Evolutionary conservation across 2,113 vertebrate species (phyloP), one percentile per base, ranked within the genome.

Genomic region (Cyphomyrus discorhynchus): DNA sequence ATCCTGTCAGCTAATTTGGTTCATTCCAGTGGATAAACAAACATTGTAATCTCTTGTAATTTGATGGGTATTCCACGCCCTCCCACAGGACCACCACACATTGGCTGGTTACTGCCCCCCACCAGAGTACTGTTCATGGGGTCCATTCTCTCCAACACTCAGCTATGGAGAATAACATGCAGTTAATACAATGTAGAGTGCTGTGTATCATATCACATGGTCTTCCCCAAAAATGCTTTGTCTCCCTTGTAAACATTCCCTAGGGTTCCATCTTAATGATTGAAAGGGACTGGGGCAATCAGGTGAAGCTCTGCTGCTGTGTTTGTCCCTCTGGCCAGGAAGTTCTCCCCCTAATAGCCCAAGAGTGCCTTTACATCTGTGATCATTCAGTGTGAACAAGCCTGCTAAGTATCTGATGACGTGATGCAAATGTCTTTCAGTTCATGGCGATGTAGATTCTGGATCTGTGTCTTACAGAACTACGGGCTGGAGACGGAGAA

Each of bases 401-500:
- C 70, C 70, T 4, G 62, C n/a, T 10, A 11, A 66, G 9, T 66
- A 66, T 66, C n/a, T 66, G 62, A 82, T 45, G 77, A 82, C 21
- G 11, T 52, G 85, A 52, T 53, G 27, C 53, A 53, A 87, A 19
- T 42, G 35, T 42, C 31, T 80, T 1, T 42, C 35, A 17, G 74
- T 8, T 80, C 74, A 19, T 19, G 17, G 6, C 19, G 74, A 39
- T 77, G 5, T 10, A 13, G 50, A 21, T 31, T 13, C 47, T 21
- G 24, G 10, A 31, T 21, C 50, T 93, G 89, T 39, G 15, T 58
- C 45, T n/a, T 90, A 5, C 90, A 99, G 98, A 99, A 99, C 95
- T 99, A 99, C 83, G 98, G 98, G 86, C 96, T 99, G 88, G 98
- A 99, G 95, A 99, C 98, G 0, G 98, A 99, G 90, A 99, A 97